phyloP scores from a whole-genome alignment of 2,888 invertebrate genomes.

The Empis livida region DNA sequence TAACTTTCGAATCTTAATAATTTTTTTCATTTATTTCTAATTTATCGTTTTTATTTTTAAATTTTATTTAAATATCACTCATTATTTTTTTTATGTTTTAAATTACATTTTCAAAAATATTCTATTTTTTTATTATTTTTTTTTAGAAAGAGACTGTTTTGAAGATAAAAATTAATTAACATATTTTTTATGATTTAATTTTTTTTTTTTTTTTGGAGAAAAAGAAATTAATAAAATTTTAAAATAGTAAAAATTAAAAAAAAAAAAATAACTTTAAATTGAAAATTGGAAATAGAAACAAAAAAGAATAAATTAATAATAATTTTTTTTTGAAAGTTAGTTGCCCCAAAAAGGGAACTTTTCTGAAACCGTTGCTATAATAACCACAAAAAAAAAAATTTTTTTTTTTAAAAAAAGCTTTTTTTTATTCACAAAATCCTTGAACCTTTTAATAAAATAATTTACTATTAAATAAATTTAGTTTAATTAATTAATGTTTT shows the following conservation, averaged over 20 bases:
- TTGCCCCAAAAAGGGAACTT: conserved; percentile 54
- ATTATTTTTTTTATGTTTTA: too few relatives aligned
- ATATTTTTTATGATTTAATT: too few relatives aligned
- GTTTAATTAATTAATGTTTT: too few relatives aligned
- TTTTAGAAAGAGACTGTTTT: too few relatives aligned
- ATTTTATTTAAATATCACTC: background rate
- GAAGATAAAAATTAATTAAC: too few relatives aligned
- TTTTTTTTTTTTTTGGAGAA: too few relatives aligned
- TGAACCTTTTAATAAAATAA: background rate
- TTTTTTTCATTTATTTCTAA: background rate
- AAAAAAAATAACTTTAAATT: background rate
- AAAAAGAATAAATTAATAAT: background rate
- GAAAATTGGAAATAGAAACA: background rate
- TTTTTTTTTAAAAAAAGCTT: too few relatives aligned
- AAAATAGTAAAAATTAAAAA: too few relatives aligned
- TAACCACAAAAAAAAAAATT: background rate
- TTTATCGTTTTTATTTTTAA: background rate
- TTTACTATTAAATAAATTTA: too few relatives aligned
- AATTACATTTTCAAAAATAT: background rate
- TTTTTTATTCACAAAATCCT: background rate
- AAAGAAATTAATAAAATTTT: background rate
- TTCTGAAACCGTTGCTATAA: conserved; percentile 45
- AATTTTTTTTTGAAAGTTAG: conserved; percentile 32
- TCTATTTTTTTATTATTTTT: background rate
- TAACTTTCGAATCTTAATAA: background rate